Evolutionary conservation across 2,888 invertebrate species (phyloP).

Genomic region (Bibio marci): DNA sequence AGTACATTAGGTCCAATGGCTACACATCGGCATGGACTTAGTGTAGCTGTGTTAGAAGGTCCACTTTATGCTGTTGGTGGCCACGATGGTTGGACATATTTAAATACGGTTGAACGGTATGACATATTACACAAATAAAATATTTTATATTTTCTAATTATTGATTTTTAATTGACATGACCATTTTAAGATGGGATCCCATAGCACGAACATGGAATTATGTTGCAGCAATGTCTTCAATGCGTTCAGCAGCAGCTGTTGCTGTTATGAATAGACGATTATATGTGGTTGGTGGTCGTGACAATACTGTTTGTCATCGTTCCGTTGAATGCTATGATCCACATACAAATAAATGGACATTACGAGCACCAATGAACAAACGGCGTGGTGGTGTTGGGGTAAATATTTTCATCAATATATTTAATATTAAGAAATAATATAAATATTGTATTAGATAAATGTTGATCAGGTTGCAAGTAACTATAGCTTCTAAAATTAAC

Average conservation of each 20-base stretch:
- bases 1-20: slow-evolving; percentile 72
- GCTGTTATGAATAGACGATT: slow-evolving; percentile 69
- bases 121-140: not conserved
- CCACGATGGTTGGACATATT: slow-evolving; percentile 78
- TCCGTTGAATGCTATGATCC: slow-evolving; percentile 80
- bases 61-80: slow-evolving; percentile 91
- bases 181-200: slow-evolving; percentile 68
- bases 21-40: slow-evolving; percentile 69
- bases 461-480: not conserved
- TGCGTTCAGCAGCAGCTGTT: slow-evolving; percentile 73
- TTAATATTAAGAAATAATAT: not conserved
- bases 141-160: not conserved
- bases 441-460: not conserved
- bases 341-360: slow-evolving; percentile 54
- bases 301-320: slow-evolving; percentile 76
- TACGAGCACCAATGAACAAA: slow-evolving; percentile 73
- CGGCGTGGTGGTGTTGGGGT: slow-evolving; percentile 81
- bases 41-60: slow-evolving; percentile 56
- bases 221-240: slow-evolving; percentile 77
- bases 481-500: not conserved
- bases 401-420: slow-evolving; percentile 15
- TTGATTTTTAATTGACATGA: not conserved
- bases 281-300: slow-evolving; percentile 85
- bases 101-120: slow-evolving; percentile 74
- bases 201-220: slow-evolving; percentile 75